Evolutionary conservation across 2,888 invertebrate species (phyloP).

Genomic region (Shargacucullia verbasci): DNA sequence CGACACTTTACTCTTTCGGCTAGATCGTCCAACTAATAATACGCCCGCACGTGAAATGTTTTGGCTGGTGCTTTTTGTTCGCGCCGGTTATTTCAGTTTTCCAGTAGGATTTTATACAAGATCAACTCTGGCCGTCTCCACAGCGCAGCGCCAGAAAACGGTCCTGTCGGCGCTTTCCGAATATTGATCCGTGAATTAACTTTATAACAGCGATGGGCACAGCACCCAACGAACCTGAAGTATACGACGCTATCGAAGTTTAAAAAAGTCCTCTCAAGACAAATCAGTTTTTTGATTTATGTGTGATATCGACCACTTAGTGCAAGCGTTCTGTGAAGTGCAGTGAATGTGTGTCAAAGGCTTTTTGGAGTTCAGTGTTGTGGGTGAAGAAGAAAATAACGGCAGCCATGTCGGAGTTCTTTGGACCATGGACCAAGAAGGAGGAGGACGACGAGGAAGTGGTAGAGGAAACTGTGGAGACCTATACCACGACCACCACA

Average conservation of each 20-base stretch:
- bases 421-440: conserved; percentile 80
- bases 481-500: conserved; percentile 80
- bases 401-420: conserved; percentile 84
- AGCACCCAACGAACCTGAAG: conserved; percentile 59
- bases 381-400: conserved; percentile 66
- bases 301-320: conserved; percentile 59
- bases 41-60: conserved; percentile 88
- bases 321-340: conserved; percentile 68
- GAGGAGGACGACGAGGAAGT: conserved; percentile 65
- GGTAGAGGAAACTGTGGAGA: conserved; percentile 79
- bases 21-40: conserved; percentile 89
- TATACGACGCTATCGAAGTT: conserved; percentile 62
- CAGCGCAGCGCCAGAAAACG: conserved; percentile 71
- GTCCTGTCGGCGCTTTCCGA: conserved; percentile 47
- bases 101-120: conserved; percentile 88
- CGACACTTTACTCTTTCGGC: conserved; percentile 87
- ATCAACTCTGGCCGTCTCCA: conserved; percentile 84
- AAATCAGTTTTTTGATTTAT: conserved; percentile 47
- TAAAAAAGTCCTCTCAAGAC: conserved; percentile 44
- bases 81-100: conserved; percentile 89
- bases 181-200: conserved; percentile 54
- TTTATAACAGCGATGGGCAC: conserved; percentile 65
- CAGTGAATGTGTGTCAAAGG: conserved; percentile 79
- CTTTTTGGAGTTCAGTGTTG: conserved; percentile 73
- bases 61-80: conserved; percentile 89